A percentile compares a stretch with the other conserved stretches of the same genome.
These are phyloP conservation scores for Harpagifer antarcticus DNA, from an alignment of 2,797 vertebrate genomes.

Conservation along the genomic window DNA sequence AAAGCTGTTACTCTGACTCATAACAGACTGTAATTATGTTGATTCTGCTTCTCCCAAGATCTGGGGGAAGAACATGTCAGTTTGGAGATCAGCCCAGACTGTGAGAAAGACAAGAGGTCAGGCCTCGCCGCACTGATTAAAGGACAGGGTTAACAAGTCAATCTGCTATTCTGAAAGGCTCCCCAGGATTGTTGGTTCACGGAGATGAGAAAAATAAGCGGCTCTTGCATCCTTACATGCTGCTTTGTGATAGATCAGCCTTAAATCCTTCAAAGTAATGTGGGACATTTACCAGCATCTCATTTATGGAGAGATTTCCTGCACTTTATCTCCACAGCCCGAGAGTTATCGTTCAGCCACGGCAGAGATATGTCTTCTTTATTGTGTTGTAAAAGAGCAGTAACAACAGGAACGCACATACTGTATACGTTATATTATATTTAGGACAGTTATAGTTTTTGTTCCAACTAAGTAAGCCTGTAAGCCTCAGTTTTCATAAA, in stretches of 20 bases:
- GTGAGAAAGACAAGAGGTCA: constrained; percentile 35
- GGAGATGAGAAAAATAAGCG: constrained; percentile 41
- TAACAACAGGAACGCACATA: constrained; percentile 8
- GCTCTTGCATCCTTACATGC: constrained; percentile 25
- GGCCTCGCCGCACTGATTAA: constrained; percentile 27
- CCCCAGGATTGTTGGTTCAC: constrained; percentile 35
- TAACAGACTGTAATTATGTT: constrained; percentile 54
- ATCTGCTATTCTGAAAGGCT: constrained; percentile 41
- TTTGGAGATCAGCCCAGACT: constrained; percentile 34
- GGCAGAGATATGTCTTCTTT: constrained; percentile 28
- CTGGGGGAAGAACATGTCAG: constrained; percentile 15
- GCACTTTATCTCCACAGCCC: constrained; percentile 25
- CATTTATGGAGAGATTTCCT: constrained; percentile 44
- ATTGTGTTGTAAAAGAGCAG: constrained; percentile 31
- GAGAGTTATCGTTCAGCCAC: constrained; percentile 26
- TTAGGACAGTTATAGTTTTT: constrained; percentile 5
- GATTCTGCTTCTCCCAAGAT: constrained; percentile 35
- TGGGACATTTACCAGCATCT: constrained; percentile 48
- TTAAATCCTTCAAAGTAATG: constrained; percentile 40
- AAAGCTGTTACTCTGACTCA: constrained; percentile 52
- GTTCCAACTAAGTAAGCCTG: constrained; percentile 11
- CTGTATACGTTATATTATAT: constrained; percentile 17
- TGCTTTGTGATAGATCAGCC: constrained; percentile 33
- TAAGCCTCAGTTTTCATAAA: constrained; percentile 42
- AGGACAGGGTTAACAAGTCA: constrained; percentile 32